Conservation (phyloP, 64 coral and sea anemone genomes). For the Trachythela sp. region DNA sequence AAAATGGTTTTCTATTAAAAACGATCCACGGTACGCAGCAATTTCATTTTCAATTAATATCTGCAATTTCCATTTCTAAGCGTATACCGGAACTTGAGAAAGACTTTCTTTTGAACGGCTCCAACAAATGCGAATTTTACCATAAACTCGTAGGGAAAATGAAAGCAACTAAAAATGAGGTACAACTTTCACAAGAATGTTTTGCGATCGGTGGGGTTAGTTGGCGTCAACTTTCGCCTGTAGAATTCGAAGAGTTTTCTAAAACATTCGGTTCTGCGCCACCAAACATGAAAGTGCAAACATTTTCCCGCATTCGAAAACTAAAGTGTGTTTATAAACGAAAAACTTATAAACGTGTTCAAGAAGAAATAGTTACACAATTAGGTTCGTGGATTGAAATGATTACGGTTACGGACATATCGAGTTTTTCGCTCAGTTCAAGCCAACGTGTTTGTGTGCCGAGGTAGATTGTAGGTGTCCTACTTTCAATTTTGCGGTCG, state of each 20-base stretch:
- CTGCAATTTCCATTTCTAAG: not conserved
- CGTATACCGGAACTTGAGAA: not conserved
- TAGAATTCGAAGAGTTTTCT: not conserved
- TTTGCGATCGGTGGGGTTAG: not conserved
- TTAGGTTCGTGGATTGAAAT: not conserved
- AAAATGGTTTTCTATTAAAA: constrained; percentile 20
- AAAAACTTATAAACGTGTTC: not conserved
- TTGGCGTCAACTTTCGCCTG: not conserved
- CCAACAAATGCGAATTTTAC: not conserved
- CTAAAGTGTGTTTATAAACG: not conserved
- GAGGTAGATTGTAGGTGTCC: not conserved
- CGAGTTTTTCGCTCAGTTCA: not conserved
- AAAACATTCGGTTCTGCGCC: not conserved
- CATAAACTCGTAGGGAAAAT: not conserved
- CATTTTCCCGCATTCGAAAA: not conserved
- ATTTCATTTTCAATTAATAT: not conserved
- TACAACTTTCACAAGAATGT: not conserved
- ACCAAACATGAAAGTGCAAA: not conserved
- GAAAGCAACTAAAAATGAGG: not conserved
- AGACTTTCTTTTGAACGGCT: not conserved
- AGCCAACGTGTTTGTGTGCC: not conserved
- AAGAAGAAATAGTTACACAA: not conserved
- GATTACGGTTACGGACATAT: not conserved
- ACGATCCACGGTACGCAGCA: not conserved
- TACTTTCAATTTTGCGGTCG: not conserved